Evolutionary conservation across 2,797 vertebrate genomes (phyloP).

Genomic region (Poecilia velifera): DNA sequence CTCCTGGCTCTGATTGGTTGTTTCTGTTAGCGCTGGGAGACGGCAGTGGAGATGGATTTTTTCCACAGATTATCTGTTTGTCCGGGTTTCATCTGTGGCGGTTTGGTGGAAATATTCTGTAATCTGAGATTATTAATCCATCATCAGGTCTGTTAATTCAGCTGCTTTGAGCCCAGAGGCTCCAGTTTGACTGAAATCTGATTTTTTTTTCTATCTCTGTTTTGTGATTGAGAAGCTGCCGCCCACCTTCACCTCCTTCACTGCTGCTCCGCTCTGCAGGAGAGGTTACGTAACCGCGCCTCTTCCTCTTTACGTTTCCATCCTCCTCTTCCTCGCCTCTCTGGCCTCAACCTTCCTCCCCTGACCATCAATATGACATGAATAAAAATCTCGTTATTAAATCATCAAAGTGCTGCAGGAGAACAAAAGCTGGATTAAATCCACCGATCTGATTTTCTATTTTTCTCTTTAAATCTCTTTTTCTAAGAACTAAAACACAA

Average conservation of each 20-base stretch:
- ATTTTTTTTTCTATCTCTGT: not conserved
- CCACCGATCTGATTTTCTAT: not conserved
- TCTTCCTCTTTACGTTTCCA: conserved; percentile 9
- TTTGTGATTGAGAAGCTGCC: not conserved
- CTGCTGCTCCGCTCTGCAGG: conserved; percentile 2
- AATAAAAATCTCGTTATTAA: not conserved
- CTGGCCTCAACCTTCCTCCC: conserved; percentile 12
- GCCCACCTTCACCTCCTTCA: conserved; percentile 14
- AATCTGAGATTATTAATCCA: not conserved
- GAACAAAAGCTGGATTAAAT: not conserved
- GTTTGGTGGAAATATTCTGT: too few relatives aligned
- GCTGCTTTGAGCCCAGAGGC: not conserved
- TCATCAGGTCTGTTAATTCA: not conserved
- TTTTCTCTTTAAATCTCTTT: not conserved
- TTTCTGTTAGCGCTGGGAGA: too few relatives aligned
- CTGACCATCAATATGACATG: not conserved
- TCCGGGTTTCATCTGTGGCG: not conserved
- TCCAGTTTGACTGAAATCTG: not conserved
- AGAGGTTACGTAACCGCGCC: conserved; percentile 2
- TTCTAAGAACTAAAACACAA: not conserved
- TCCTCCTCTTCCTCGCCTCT: conserved; percentile 37
- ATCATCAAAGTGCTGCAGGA: not conserved
- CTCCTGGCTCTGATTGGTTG: too few relatives aligned
- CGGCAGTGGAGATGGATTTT: too few relatives aligned
- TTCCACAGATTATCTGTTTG: not conserved